A percentile compares a stretch with the other conserved stretches of the same genome.
Conservation (phyloP, 2,888 invertebrate genomes). For the Muschampia plurimacula region DNA sequence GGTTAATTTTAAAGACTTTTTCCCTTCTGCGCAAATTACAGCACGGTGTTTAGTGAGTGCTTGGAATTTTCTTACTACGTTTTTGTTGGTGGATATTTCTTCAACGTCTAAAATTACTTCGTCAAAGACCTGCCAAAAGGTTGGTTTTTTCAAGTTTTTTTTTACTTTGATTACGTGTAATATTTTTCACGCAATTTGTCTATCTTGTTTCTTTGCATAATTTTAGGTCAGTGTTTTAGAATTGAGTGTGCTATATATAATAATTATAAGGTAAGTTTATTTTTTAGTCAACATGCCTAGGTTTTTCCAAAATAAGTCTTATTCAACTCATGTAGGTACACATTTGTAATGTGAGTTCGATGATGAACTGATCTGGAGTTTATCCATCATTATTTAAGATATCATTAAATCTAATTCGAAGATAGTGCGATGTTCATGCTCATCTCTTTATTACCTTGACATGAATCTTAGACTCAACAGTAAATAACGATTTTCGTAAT, state of each 20-base stretch:
- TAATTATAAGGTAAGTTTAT: neutral
- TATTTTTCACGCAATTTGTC: neutral
- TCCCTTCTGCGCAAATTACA: conserved; percentile 64
- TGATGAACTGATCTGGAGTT: conserved; percentile 17
- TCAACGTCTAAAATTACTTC: conserved; percentile 70
- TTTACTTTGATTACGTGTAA: conserved; percentile 4
- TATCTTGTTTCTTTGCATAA: conserved; percentile 1
- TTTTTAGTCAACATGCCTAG: neutral
- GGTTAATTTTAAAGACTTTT: conserved; percentile 60
- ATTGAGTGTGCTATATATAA: too few relatives aligned
- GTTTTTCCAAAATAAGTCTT: neutral
- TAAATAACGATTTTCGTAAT: neutral
- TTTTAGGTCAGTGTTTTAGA: neutral
- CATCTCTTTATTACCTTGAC: neutral
- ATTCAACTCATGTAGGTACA: conserved; percentile 4
- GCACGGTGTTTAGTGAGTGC: conserved; percentile 63
- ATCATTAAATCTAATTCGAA: conserved; percentile 3
- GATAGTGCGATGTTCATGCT: too few relatives aligned
- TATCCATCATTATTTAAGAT: conserved; percentile 19
- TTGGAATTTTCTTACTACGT: conserved; percentile 36
- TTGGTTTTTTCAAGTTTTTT: conserved; percentile 57
- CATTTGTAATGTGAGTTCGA: conserved; percentile 7
- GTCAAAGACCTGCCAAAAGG: conserved; percentile 73
- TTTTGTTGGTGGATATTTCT: conserved; percentile 61
- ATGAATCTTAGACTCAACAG: neutral